Base-by-base conservation (phyloP, 2,113 vertebrate species). In the Oenanthe melanoleuca region DNA sequence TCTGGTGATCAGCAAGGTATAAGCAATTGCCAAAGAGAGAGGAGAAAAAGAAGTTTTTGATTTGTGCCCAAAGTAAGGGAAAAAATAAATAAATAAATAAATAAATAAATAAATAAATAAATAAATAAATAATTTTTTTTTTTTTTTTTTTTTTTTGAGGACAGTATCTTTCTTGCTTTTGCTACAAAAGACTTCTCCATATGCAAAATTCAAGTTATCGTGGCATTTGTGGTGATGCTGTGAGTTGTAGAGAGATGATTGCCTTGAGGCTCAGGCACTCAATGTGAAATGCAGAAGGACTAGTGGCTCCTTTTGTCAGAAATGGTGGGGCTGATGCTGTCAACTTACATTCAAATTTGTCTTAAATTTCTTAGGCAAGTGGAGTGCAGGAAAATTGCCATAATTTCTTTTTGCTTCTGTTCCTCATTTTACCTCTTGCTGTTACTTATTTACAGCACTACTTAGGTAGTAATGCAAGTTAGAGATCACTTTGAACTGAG, bases 401-500 rank as follows among this genome's bases (percentile, higher is more conserved):
- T 50, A 1, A n/a, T 71, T 70, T 74, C 28, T 50, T 49, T 29
- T 12, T 66, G 40, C 15, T 53, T 86, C 69, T 40, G 2, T 33
- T 88, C 29, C 18, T 64, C 7, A 4, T 40, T 53, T 63, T 89
- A 17, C 45, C 16, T 60, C 77, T 64, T 57, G 8, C 14, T 6
- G 1, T 57, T 69, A 9, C 18, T 56, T 33, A 20, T 7, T 64
- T 64, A 20, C 22, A 37, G 1, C 0, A 0, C 31, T 69, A 60
- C 21, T 23, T 56, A 34, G 14, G 18, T 28, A 44, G 24, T 16
- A 44, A 60, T 19, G 20, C 34, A 52, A 44, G 34, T 33, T 70
- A 38, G 45, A 75, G 42, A 63, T 49, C 22, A 10, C 29, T 78
- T 85, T 82, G 56, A 77, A 60, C 9, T 34, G 8, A 31, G 28